Evolutionary conservation across 2,888 invertebrate genomes (phyloP).

Genomic region (Bugulina stolonifera): DNA sequence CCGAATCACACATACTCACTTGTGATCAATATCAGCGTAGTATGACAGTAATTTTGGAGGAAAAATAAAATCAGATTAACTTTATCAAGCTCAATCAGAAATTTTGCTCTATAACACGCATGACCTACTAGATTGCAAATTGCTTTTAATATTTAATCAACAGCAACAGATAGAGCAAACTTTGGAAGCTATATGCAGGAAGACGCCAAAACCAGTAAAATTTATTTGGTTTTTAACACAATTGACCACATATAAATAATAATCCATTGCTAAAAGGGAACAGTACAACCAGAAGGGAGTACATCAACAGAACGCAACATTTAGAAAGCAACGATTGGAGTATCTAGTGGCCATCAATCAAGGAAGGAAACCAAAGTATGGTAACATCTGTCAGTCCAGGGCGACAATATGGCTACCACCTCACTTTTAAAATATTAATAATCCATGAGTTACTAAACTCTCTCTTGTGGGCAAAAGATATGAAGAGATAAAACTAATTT

Average conservation of each 20-base stretch:
- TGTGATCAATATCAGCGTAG: background rate
- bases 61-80: background rate
- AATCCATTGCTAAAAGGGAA: too few species aligned
- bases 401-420: background rate
- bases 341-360: background rate
- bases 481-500: too few species aligned
- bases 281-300: too few species aligned
- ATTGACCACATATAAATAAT: background rate
- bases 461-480: too few species aligned
- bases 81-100: too few species aligned
- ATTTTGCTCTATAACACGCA: background rate
- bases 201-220: background rate
- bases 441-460: too few species aligned
- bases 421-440: too few species aligned
- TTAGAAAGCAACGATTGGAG: too few species aligned
- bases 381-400: background rate
- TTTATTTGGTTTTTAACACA: background rate
- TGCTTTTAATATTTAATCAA: background rate
- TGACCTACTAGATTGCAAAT: background rate
- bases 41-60: background rate
- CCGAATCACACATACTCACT: background rate
- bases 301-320: too few species aligned
- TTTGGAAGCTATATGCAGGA: background rate
- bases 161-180: background rate
- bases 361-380: background rate